Evolutionary conservation across 2,888 invertebrate species (phyloP), one percentile per base, ranked within the genome.

Genomic region (Drosophila borealis): DNA sequence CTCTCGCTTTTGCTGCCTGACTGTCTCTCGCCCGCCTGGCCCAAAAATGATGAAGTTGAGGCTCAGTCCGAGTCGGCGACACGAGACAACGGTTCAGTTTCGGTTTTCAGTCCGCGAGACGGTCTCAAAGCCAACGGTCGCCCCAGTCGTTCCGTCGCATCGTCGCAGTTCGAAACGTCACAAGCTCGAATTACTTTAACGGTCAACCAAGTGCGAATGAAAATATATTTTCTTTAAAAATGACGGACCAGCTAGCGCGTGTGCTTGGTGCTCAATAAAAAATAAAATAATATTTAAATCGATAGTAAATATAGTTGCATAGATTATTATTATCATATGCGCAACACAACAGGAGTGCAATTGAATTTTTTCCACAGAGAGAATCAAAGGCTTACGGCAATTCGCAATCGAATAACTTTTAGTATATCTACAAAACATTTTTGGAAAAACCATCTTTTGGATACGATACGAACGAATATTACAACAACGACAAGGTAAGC

Each of bases 111-210:
- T 83, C 83, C 86, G 88, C 54, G 80, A 71, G 78, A 60, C 82
- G 88, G 88, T 85, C 78, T 80, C 83, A 70, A 66, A 69, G 72
- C 59, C 61, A 88, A 57, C 80, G 83, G 82, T 88, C 69, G 74
- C 34, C 11, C 29, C 19, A 57, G 51, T 64, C 55, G 74, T 51
- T 70, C 42, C 49, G 78, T 60, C 41, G 44, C 29, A 44, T 10
- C 45, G 37, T 45, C 33, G 34, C 37, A 29, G 56, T 50, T 36
- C 36, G 21, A 29, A 46, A 48, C 49, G 46, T 37, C 44, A 45
- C 17, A 42, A 48, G 42, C 57, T 74, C 61, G 68, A 69, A 41
- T 64, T 36, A 29, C 29, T 45, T 25, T 61, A 74, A 77, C 75
- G 60, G 65, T 78, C 25, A 21, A 60, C 13, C 33, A 33, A 61